Evolutionary conservation across 1,140 invertebrate species (phyloP).

Genomic region (Hyles euphorbiae): DNA sequence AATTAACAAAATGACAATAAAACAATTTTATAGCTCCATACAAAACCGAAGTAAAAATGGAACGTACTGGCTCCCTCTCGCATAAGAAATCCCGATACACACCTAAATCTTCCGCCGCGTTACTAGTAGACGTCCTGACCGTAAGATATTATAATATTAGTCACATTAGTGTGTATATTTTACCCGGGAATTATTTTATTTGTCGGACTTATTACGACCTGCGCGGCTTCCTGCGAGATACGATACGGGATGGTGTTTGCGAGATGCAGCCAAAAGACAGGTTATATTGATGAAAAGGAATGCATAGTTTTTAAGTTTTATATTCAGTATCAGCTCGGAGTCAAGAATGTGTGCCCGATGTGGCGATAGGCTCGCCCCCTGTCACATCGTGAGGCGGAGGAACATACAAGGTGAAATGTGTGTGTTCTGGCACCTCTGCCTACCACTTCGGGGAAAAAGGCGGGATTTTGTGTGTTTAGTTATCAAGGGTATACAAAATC

Average conservation of each 20-base stretch:
- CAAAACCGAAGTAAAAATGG: background rate
- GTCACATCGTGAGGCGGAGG: too few relatives aligned
- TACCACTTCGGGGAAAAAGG: too few relatives aligned
- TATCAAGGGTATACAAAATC: too few relatives aligned
- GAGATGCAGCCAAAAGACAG: background rate
- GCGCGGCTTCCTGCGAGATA: constrained; percentile 56
- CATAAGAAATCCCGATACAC: constrained; percentile 35
- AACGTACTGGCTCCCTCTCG: constrained; percentile 24
- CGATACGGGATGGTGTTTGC: constrained; percentile 35
- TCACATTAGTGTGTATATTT: constrained; percentile 71
- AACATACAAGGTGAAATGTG: too few relatives aligned
- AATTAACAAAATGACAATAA: too few relatives aligned
- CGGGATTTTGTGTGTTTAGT: too few relatives aligned
- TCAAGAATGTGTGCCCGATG: too few relatives aligned
- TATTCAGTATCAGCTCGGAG: too few relatives aligned
- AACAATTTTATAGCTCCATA: too few relatives aligned
- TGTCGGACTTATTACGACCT: constrained; percentile 68
- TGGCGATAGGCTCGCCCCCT: too few relatives aligned
- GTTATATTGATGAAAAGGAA: background rate
- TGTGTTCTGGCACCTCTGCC: too few relatives aligned
- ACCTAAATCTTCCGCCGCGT: constrained; percentile 64
- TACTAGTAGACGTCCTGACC: constrained; percentile 62
- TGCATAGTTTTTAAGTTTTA: background rate
- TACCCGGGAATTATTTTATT: constrained; percentile 70
- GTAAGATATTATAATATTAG: constrained; percentile 71